These are phyloP conservation scores for Bombus polaris DNA, from an alignment of 1,140 invertebrate genomes.

Conservation along the genomic window DNA sequence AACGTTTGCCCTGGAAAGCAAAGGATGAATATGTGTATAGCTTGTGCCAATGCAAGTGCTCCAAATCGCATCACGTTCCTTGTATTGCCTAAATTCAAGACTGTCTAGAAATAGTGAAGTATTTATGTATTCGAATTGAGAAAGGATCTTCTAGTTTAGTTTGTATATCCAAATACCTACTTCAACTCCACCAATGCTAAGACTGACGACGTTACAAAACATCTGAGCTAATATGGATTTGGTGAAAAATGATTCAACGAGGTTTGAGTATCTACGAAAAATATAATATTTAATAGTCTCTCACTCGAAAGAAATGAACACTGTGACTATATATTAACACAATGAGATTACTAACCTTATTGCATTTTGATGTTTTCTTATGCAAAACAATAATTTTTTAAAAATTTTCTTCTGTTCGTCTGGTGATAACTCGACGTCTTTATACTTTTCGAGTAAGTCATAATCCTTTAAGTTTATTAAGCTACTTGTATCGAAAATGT, in stretches of 20 bases:
- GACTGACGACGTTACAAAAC: not conserved
- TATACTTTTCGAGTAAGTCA: not conserved
- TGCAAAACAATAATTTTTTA: not conserved
- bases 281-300: not conserved
- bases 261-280: not conserved
- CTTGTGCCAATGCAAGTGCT: not conserved
- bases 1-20: slow-evolving; percentile 10
- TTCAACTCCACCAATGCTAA: not conserved
- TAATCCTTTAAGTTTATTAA: not conserved
- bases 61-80: not conserved
- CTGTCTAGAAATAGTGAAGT: not conserved
- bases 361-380: slow-evolving; percentile 11
- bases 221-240: slow-evolving; percentile 1
- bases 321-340: not conserved
- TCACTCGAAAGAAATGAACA: not conserved
- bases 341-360: not conserved
- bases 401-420: not conserved
- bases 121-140: not conserved
- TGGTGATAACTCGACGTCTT: not conserved
- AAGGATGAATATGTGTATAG: not conserved
- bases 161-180: not conserved
- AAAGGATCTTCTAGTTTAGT: too few relatives aligned
- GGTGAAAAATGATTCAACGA: slow-evolving; percentile 11
- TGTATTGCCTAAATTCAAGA: not conserved
- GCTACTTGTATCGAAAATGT: not conserved